phyloP scores from a whole-genome alignment of 2,888 invertebrate genomes.

The Graphium colonna region DNA sequence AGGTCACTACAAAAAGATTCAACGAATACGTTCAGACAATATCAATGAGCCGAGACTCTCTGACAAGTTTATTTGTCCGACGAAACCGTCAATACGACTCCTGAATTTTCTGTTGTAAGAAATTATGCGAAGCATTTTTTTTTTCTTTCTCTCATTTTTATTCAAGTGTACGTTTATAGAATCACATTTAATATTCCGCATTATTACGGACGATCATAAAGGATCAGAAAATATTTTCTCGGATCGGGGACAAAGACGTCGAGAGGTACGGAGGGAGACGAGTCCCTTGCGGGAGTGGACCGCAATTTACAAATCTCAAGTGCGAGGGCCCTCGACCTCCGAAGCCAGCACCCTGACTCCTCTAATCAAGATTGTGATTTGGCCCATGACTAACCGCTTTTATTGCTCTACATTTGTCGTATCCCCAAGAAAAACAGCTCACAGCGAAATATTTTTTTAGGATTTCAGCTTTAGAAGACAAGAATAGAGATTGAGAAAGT shows the following conservation, averaged over 20 bases:
- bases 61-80: neutral
- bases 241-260: constrained; percentile 45
- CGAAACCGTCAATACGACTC: no score
- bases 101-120: no score
- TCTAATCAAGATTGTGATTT: constrained; percentile 36
- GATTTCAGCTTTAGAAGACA: no score
- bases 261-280: constrained; percentile 46
- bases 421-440: neutral
- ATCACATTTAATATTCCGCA: constrained; percentile 8
- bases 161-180: neutral
- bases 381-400: constrained; percentile 27
- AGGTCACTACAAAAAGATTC: no score
- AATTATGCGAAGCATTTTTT: neutral
- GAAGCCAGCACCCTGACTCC: constrained; percentile 34
- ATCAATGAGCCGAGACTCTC: neutral
- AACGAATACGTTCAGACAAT: neutral
- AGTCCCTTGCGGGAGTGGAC: constrained; percentile 46
- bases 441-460: neutral
- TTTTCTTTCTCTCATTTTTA: neutral
- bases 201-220: constrained; percentile 11
- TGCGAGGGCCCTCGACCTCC: constrained; percentile 61
- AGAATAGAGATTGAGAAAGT: no score
- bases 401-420: neutral
- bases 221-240: constrained; percentile 34
- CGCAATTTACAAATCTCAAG: constrained; percentile 64